Conservation (phyloP, 2,888 invertebrate species). For the Leptopilina drosophilae region DNA sequence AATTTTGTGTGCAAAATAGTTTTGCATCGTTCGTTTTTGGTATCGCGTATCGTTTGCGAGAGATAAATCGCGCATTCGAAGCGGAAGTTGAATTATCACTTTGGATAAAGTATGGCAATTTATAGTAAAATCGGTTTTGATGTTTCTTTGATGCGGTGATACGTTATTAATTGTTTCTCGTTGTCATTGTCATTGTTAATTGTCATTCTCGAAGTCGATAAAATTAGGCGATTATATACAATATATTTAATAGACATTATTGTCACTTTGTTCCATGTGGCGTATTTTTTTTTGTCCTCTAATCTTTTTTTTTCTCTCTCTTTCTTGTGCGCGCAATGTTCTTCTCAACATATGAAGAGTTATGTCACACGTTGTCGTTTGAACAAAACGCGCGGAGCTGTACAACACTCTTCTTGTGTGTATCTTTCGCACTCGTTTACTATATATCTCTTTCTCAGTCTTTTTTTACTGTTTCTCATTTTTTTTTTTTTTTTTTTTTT, state of each 20-base stretch:
- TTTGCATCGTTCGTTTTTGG: constrained; percentile 4
- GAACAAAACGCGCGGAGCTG: neutral
- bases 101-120: neutral
- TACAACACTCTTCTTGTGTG: neutral
- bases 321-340: neutral
- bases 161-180: neutral
- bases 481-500: no score
- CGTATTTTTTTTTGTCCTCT: no score
- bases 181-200: no score
- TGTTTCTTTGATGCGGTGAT: neutral
- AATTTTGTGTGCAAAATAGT: constrained; percentile 13
- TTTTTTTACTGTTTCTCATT: no score
- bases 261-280: constrained; percentile 1
- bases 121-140: neutral
- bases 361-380: constrained; percentile 10
- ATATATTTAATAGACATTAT: neutral
- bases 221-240: neutral
- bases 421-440: neutral
- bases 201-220: no score
- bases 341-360: neutral
- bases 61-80: neutral
- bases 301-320: no score
- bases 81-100: neutral
- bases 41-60: neutral
- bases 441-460: neutral